A percentile compares a stretch with the other conserved stretches of the same genome.
These are phyloP conservation scores for Leptogaster cylindrica DNA, from an alignment of 2,888 invertebrate species.

Conservation along the genomic window DNA sequence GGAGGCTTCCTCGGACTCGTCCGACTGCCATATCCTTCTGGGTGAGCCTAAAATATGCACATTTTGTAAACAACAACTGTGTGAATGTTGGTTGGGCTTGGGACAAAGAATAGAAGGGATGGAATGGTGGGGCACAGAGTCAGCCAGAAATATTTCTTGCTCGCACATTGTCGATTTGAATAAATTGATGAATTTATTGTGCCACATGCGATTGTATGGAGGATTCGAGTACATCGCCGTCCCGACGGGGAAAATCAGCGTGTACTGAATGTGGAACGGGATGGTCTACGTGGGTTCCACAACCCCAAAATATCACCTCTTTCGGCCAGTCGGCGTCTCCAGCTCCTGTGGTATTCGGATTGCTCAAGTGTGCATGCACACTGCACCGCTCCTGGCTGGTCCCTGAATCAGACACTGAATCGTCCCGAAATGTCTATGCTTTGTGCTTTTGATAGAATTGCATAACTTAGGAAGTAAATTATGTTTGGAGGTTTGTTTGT, in stretches of 20 bases:
- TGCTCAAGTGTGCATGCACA: conserved; percentile 15
- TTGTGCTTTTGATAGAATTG: conserved; percentile 45
- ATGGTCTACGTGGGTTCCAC: not conserved
- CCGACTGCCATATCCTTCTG: conserved; percentile 1
- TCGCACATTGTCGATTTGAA: conserved; percentile 36
- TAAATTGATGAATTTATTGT: conserved; percentile 45
- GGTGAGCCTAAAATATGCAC: conserved; percentile 18
- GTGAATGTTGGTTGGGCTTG: too few relatives aligned
- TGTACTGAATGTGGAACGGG: too few relatives aligned
- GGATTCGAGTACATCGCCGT: not conserved
- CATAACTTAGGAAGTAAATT: conserved; percentile 46
- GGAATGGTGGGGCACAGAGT: not conserved
- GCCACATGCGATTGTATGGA: conserved; percentile 33
- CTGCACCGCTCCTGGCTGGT: conserved; percentile 1
- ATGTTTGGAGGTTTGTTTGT: conserved; percentile 46
- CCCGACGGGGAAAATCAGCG: too few relatives aligned
- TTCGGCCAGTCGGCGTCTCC: not conserved
- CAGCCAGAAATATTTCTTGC: conserved; percentile 20
- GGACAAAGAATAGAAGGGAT: too few relatives aligned
- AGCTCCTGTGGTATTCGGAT: not conserved
- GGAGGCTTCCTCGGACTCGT: not conserved
- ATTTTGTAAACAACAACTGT: conserved; percentile 28
- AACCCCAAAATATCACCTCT: not conserved
- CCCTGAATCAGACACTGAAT: conserved; percentile 18
- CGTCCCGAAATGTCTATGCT: conserved; percentile 41